Base-by-base conservation (phyloP, 1,140 invertebrate genomes). In the Philopotamus ludificatus region DNA sequence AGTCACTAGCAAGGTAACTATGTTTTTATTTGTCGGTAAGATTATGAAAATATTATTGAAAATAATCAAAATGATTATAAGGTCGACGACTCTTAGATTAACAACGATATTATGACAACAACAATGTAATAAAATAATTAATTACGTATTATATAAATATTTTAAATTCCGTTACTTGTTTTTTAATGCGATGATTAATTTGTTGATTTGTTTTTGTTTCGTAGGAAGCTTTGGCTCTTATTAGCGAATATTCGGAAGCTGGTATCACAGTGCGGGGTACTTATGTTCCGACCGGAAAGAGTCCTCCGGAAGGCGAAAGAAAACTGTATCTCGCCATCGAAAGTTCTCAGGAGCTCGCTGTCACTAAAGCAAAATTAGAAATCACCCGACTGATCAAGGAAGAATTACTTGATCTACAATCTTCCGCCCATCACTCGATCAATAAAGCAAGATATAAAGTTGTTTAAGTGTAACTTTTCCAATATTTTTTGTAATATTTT, bases 251-350 rank as follows among this genome's bases (percentile, higher is more conserved):
- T 79, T 98, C 96, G 0, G 98, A 99, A 78, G 97, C 97, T 1
- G 97, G 97, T 49, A 92, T 99, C 20, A 99, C 97, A 0, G 97
- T 99, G 0, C 84, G 97, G 28, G 98, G 98, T n/a, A 98, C 96
- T 0, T 99, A 95, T 75, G 94, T 95, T 50, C 91, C 88, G 0
- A 83, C 90, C 8, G 93, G 93, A n/a, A 96, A 96, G 76, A 81
- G 85, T 16, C 87, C 90, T 0, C 93, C 94, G 0, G 96, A 98
- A 70, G 97, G 95, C 9, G 98, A 99, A 71, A 82, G 97, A 10
- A 99, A 98, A 76, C 81, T 99, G 0, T 99, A 98, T 77, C 81
- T 99, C 41, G 95, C 97, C n/a, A 98, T 99, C 73, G 97, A 99
- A 76, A 97, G 95, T 63, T 97, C 95, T 0, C 97, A 91, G 73